These are phyloP conservation scores for Lanius collurio DNA, from an alignment of 2,113 vertebrate genomes.

Conservation along the genomic window DNA sequence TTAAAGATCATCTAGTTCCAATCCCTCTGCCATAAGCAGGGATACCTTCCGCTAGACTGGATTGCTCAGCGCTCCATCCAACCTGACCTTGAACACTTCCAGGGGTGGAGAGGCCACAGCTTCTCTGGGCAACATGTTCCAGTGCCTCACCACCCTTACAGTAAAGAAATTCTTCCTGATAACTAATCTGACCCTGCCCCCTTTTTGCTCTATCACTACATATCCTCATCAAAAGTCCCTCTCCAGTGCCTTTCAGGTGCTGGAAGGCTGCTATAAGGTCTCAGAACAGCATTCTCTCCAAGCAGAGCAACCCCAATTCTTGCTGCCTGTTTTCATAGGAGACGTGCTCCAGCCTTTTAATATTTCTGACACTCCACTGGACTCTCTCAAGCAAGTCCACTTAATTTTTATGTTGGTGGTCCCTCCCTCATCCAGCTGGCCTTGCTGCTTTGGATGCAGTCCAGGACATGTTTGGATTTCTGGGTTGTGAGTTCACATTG, in stretches of 20 bases:
- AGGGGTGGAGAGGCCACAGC: neutral
- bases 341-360: neutral
- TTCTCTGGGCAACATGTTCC: neutral
- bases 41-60: neutral
- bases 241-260: neutral
- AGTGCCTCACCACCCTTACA: neutral
- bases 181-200: neutral
- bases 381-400: neutral
- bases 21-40: neutral
- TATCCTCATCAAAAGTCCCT: neutral
- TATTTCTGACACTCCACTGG: neutral
- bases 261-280: neutral
- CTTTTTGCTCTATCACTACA: neutral
- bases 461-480: neutral
- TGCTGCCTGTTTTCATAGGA: neutral
- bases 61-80: neutral
- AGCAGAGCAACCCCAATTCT: neutral
- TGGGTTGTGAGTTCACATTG: accelerated
- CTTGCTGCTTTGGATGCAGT: accelerated
- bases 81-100: neutral
- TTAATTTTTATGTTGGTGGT: neutral
- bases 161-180: neutral
- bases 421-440: neutral
- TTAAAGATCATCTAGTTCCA: neutral
- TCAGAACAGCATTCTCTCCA: neutral